phyloP scores from a whole-genome alignment of 2,888 invertebrate species.

The Morpho achilles region DNA sequence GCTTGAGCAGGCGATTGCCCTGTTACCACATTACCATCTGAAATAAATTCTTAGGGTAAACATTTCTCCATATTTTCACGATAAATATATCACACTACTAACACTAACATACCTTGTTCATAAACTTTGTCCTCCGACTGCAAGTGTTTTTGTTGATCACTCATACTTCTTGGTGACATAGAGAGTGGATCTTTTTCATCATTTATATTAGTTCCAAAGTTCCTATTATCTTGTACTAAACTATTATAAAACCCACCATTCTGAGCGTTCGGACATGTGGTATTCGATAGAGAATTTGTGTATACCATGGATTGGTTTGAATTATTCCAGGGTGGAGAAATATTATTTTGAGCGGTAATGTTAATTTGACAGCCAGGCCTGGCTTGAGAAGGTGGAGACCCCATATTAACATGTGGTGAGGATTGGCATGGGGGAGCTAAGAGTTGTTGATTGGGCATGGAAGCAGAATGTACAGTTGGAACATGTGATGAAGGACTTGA shows the following conservation, averaged over 20 bases:
- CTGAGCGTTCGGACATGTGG: conserved; percentile 60
- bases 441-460: conserved; percentile 74
- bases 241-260: conserved; percentile 73
- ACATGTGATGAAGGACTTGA: conserved; percentile 74
- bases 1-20: conserved; percentile 82
- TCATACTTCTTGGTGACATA: conserved; percentile 62
- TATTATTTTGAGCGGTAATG: conserved; percentile 69
- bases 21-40: conserved; percentile 67
- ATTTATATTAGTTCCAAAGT: conserved; percentile 56
- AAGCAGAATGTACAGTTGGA: conserved; percentile 67
- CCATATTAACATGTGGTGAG: conserved; percentile 78
- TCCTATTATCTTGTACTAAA: conserved; percentile 60
- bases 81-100: not conserved
- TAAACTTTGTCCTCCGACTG: conserved; percentile 63
- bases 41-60: conserved; percentile 23
- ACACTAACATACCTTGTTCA: conserved; percentile 53
- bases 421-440: conserved; percentile 76
- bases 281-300: conserved; percentile 56
- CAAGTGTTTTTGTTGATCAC: conserved; percentile 55
- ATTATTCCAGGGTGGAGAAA: conserved; percentile 68
- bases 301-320: conserved; percentile 63
- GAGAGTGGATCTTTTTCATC: conserved; percentile 72
- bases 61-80: conserved; percentile 1
- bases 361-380: conserved; percentile 67
- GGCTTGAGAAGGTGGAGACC: conserved; percentile 79